Conservation (phyloP, 2,888 invertebrate genomes). For the Sarcophaga carnaria region DNA sequence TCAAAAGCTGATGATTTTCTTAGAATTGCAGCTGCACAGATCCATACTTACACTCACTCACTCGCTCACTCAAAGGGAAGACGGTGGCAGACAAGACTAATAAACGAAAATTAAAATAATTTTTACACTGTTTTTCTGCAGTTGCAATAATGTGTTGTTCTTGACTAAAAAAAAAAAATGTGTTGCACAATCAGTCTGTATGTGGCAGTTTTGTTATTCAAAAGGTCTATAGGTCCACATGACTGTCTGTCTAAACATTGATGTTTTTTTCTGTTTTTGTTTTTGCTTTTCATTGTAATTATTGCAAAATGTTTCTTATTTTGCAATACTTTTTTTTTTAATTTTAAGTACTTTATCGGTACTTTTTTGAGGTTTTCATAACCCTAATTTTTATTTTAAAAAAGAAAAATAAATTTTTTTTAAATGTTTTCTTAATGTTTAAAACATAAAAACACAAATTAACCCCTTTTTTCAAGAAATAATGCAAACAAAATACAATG, state of each 20-base stretch:
- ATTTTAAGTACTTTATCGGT: conserved; percentile 13
- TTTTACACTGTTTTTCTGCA: conserved; percentile 27
- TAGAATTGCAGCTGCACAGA: conserved; percentile 65
- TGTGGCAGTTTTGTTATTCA: conserved; percentile 40
- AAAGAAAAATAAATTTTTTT: not conserved
- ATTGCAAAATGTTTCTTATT: conserved; percentile 50
- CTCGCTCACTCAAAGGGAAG: not conserved
- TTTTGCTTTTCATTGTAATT: conserved; percentile 27
- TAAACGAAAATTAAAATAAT: conserved; percentile 20
- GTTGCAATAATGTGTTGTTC: conserved; percentile 13
- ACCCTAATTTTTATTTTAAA: conserved; percentile 5
- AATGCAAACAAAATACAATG: too few relatives aligned
- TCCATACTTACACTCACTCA: not conserved
- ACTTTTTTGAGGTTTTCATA: not conserved
- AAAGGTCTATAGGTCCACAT: conserved; percentile 9
- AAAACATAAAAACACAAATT: not conserved
- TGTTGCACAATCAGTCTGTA: conserved; percentile 34
- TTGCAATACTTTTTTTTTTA: conserved; percentile 42
- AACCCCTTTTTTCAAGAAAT: conserved; percentile 5
- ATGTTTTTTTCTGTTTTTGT: conserved; percentile 18
- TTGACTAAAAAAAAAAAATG: not conserved
- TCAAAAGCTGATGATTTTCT: conserved; percentile 53
- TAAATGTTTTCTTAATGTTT: not conserved
- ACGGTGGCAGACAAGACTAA: not conserved
- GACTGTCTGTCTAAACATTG: not conserved